Percentiles rank a stretch among this genome's conserved stretches.
phyloP scores from a whole-genome alignment of 2,113 vertebrate species.

The Cynopterus brachyotis region DNA sequence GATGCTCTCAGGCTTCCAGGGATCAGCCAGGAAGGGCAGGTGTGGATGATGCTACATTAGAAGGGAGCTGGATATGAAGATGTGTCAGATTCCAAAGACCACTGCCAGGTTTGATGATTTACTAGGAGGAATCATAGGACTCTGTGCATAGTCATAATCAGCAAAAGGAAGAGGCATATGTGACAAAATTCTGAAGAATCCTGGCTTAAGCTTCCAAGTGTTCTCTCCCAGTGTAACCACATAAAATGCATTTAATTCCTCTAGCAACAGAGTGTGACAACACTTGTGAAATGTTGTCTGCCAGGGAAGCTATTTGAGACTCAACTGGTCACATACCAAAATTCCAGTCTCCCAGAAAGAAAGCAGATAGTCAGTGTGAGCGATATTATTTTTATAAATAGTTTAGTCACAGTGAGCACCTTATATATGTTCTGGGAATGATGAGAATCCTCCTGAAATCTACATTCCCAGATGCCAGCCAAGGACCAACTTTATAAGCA shows the following conservation, averaged over 20 bases:
- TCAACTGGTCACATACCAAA: not conserved
- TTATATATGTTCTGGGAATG: not conserved
- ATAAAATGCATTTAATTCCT: not conserved
- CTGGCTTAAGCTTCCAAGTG: not conserved
- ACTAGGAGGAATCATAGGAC: not conserved
- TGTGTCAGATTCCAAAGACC: not conserved
- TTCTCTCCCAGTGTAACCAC: not conserved
- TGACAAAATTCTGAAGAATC: not conserved
- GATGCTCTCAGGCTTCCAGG: not conserved
- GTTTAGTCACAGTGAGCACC: not conserved
- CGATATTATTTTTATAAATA: not conserved
- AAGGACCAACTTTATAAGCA: not conserved
- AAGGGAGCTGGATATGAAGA: not conserved
- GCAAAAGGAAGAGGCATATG: not conserved
- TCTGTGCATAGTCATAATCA: not conserved
- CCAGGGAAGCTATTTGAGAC: not conserved
- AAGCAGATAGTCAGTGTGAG: not conserved
- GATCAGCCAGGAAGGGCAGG: not conserved
- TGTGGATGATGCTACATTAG: not conserved
- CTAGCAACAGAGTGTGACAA: not conserved
- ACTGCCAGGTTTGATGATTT: not conserved
- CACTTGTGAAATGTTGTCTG: not conserved
- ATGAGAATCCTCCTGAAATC: not conserved
- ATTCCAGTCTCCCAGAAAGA: constrained; percentile 1
- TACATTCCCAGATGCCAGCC: not conserved